Evolutionary conservation across 1,140 invertebrate genomes (phyloP).

Genomic region (Onthophagus taurus): DNA sequence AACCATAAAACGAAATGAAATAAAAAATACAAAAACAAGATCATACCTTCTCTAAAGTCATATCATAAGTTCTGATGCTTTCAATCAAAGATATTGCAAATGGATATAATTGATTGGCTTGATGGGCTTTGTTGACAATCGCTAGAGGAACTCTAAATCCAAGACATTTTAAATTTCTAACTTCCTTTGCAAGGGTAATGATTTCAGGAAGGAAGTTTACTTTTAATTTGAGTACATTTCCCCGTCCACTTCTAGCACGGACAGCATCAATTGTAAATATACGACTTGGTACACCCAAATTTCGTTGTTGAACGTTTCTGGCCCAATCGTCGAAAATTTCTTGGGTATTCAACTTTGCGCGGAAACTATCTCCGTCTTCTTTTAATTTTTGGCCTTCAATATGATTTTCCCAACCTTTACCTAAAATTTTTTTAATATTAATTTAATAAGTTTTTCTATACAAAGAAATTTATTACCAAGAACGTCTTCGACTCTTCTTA

Average conservation of each 20-base stretch:
- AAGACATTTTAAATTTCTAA: conserved; percentile 91
- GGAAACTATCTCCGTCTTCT: conserved; percentile 94
- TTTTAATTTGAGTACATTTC: conserved; percentile 82
- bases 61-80: conserved; percentile 93
- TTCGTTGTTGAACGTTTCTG: conserved; percentile 87
- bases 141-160: conserved; percentile 94
- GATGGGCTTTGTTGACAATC: conserved; percentile 98
- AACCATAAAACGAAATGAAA: no score
- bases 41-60: conserved; percentile 89
- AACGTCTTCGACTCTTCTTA: conserved; percentile 95
- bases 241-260: conserved; percentile 71
- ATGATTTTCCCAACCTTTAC: conserved; percentile 98
- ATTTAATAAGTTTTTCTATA: not conserved
- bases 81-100: conserved; percentile 98
- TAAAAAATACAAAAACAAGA: not conserved
- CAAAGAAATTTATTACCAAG: conserved; percentile 64
- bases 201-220: conserved; percentile 99
- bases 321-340: conserved; percentile 98
- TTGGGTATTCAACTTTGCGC: conserved; percentile 88
- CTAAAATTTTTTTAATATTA: conserved; percentile 35
- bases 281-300: conserved; percentile 84
- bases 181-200: conserved; percentile 97
- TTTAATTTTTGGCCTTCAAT: conserved; percentile 98
- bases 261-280: conserved; percentile 92
- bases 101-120: conserved; percentile 96